Base-by-base conservation (phyloP, 2,113 vertebrate genomes). In the Dunckerocampus dactyliophorus region DNA sequence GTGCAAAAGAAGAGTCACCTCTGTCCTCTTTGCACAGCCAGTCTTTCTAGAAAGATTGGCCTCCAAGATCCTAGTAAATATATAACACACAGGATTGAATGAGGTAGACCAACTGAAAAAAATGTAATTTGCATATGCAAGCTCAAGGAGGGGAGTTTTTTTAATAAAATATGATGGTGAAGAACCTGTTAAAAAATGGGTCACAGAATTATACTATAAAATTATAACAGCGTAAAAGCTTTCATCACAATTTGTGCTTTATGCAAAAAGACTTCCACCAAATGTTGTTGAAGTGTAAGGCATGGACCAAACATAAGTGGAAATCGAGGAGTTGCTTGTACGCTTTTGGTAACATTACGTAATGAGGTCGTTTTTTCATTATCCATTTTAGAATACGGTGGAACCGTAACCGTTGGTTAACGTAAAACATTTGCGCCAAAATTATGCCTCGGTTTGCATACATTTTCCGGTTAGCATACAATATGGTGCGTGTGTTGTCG, bases 41-140 rank as follows among this genome's bases (percentile, higher is more conserved):
- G 52, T 55, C 52, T 55, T 55, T 20, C 52, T 34, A 19, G 52
- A 55, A 55, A 39, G 31, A 37, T 55, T 17, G 34, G 31, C 17
- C 5, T 57, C 5, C 11, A 21, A 28, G 2, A 43, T 17, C 31
- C 8, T 7, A 7, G 22, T 52, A 52, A 24, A 17, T 34, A 7
- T 22, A 50, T 10, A 50, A 8, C 14, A 2, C 3, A 6, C 19
- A 11, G 9, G 4, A 12, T 15, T 14, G 13, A 4, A 53, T 21
- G n/a, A 54, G 52, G 15, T 37, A 14, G 12, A 43, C 39, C 39
- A 43, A 13, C 52, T 55, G 9, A 19, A n/a, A 55, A 20, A 20
- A 2, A 37, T 4, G 3, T 37, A 0, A 13, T 37, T 37, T 37
- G 3, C n/a, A 55, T 34, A 34, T 31, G 16, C 51, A 28, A 53